phyloP scores from a whole-genome alignment of 1,140 invertebrate genomes.

The Luehdorfia chinensis region DNA sequence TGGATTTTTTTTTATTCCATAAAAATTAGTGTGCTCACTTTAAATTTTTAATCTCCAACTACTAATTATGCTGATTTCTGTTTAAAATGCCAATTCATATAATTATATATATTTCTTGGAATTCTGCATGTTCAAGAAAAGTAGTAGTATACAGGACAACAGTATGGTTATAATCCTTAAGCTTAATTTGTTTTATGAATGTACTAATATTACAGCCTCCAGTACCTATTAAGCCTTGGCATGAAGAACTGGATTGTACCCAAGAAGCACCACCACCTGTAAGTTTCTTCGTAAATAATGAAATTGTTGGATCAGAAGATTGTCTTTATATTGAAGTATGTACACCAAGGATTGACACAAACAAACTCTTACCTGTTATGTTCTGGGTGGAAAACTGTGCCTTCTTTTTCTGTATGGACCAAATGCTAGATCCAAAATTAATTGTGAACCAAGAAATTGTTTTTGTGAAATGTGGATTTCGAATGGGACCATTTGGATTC shows the following conservation, averaged over 20 bases:
- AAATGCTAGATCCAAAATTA: conserved; percentile 39
- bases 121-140: too few relatives aligned
- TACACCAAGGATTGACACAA: conserved; percentile 41
- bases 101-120: too few relatives aligned
- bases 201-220: conserved; percentile 46
- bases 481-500: conserved; percentile 63
- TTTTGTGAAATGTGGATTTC: conserved; percentile 52
- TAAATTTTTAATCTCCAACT: too few relatives aligned
- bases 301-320: conserved; percentile 50
- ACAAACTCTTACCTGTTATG: conserved; percentile 58
- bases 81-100: too few relatives aligned
- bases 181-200: too few relatives aligned
- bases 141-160: too few relatives aligned
- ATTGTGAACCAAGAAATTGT: conserved; percentile 50
- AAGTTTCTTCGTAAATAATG: conserved; percentile 17
- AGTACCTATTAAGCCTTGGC: conserved; percentile 38
- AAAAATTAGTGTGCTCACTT: too few relatives aligned
- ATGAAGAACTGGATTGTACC: conserved; percentile 45
- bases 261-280: conserved; percentile 35
- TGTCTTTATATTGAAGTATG: conserved; percentile 58
- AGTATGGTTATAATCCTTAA: too few relatives aligned
- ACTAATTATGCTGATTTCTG: too few relatives aligned
- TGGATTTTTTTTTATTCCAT: too few relatives aligned
- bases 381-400: conserved; percentile 56
- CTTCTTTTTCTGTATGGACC: conserved; percentile 38